Evolutionary conservation across 2,888 invertebrate species (phyloP).

Genomic region (Brassicogethes aeneus): DNA sequence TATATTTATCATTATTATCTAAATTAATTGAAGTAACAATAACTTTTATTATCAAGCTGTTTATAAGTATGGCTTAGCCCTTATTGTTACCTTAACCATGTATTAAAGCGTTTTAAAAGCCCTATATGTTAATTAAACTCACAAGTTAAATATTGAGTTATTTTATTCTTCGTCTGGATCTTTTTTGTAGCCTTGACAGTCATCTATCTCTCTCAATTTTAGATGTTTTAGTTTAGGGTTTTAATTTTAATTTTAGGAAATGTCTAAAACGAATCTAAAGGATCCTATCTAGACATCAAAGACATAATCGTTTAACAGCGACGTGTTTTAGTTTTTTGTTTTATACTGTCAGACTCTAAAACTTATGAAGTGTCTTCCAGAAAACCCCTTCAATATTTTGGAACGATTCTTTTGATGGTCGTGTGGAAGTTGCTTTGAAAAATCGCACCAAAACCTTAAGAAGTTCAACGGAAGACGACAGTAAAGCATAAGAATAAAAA

Average conservation of each 20-base stretch:
- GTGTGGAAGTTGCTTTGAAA: constrained; percentile 44
- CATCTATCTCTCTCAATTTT: constrained; percentile 37
- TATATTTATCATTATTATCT: neutral
- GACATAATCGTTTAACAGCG: neutral
- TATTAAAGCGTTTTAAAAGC: neutral
- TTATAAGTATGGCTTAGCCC: no score
- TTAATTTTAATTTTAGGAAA: constrained; percentile 1
- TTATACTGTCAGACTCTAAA: constrained; percentile 15
- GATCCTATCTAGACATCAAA: neutral
- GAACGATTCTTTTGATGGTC: no score
- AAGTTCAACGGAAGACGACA: no score
- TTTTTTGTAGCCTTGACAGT: constrained; percentile 24
- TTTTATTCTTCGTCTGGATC: neutral
- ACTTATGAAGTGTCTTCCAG: neutral
- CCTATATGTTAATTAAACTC: neutral
- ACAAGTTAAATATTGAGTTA: neutral
- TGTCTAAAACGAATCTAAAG: neutral
- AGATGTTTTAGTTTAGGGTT: constrained; percentile 15
- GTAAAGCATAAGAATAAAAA: no score
- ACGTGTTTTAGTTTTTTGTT: neutral
- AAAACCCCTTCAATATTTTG: no score
- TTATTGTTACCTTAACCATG: no score
- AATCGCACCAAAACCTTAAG: no score
- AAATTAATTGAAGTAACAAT: no score
- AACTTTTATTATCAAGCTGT: no score